A percentile compares a stretch with the other conserved stretches of the same genome.
Evolutionary conservation across 2,113 vertebrate species (phyloP).

Genomic region (Accipiter cooperii): DNA sequence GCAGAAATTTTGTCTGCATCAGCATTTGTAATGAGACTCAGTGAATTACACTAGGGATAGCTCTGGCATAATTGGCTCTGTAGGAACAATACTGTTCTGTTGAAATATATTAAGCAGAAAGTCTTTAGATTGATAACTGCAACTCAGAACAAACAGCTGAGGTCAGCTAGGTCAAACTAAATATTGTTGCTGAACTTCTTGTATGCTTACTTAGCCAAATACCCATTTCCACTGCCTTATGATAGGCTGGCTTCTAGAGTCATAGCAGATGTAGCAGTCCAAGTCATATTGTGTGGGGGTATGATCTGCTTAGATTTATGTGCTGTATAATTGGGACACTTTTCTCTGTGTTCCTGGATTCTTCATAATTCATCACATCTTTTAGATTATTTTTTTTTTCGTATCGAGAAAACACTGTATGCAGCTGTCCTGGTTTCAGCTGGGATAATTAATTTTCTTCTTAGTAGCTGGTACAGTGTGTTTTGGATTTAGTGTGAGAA

Average conservation of each 20-base stretch:
- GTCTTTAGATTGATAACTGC: background rate
- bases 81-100: background rate
- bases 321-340: background rate
- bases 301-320: background rate
- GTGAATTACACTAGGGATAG: background rate
- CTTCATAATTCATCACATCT: background rate
- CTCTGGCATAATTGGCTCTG: background rate
- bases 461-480: too few species aligned
- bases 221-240: background rate
- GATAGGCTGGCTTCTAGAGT: background rate
- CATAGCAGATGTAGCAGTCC: background rate
- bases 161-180: background rate
- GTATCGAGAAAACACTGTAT: background rate
- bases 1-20: background rate
- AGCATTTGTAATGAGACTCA: background rate
- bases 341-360: background rate
- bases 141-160: background rate
- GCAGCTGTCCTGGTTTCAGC: too few species aligned
- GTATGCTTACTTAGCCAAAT: background rate
- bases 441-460: too few species aligned
- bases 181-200: background rate
- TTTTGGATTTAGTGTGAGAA: too few species aligned
- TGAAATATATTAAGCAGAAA: background rate
- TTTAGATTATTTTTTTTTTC: background rate
- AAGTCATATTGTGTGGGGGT: rapidly evolving